Conservation (phyloP, 2,888 invertebrate genomes). For the Aplocera efformata region DNA sequence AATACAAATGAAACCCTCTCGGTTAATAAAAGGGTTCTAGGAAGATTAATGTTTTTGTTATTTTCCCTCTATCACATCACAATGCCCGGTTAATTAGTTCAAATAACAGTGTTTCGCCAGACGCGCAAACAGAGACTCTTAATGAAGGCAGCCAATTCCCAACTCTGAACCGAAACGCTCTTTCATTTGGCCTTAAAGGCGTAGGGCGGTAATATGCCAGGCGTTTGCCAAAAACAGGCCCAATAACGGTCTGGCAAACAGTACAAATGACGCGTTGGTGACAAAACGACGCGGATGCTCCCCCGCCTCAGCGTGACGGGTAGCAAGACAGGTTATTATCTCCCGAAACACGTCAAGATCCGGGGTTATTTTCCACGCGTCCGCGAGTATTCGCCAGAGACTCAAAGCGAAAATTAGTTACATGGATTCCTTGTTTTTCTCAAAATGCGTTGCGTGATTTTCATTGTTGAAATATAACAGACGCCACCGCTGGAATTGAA, state of each 20-base stretch:
- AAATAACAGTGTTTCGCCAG: constrained; percentile 74
- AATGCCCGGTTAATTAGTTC: constrained; percentile 73
- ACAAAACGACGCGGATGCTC: constrained; percentile 59
- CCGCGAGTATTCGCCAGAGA: constrained; percentile 73
- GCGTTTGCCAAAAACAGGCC: constrained; percentile 75
- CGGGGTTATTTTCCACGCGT: constrained; percentile 78
- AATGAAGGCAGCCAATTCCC: constrained; percentile 74
- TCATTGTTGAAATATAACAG: constrained; percentile 76
- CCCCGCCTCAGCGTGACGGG: constrained; percentile 56
- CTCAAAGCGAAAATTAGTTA: constrained; percentile 77
- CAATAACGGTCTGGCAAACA: constrained; percentile 76
- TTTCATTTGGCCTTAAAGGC: constrained; percentile 67
- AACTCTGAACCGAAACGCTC: constrained; percentile 62
- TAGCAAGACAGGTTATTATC: constrained; percentile 79
- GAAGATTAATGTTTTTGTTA: constrained; percentile 59
- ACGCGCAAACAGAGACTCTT: constrained; percentile 73
- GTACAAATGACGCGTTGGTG: constrained; percentile 76
- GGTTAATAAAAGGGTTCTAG: constrained; percentile 37
- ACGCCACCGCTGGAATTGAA: constrained; percentile 74
- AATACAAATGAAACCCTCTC: constrained; percentile 40
- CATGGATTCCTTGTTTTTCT: constrained; percentile 72
- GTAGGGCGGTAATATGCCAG: constrained; percentile 59
- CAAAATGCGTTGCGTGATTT: constrained; percentile 73
- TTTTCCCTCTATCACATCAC: constrained; percentile 61
- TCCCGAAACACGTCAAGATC: constrained; percentile 64